A percentile compares a stretch with the other conserved stretches of the same genome.
Evolutionary conservation across 2,797 vertebrate genomes (phyloP).

Genomic region (Toxotes lorentzi): DNA sequence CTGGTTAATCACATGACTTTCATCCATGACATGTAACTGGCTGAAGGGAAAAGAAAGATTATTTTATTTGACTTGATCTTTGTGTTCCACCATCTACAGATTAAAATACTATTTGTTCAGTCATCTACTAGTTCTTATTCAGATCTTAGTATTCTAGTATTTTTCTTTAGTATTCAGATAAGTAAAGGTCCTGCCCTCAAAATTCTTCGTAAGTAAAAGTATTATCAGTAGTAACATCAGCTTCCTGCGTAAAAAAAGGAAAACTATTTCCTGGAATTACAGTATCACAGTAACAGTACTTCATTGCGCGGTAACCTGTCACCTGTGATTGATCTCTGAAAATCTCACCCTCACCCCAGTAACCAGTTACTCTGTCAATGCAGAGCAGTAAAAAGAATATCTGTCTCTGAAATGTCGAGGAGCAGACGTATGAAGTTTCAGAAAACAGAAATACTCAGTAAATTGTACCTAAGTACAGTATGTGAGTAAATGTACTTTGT

Average conservation of each 20-base stretch:
- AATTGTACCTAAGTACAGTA: not conserved
- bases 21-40: constrained; percentile 98
- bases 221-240: too few relatives aligned
- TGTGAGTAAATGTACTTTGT: not conserved
- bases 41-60: constrained; percentile 70
- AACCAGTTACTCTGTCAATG: not conserved
- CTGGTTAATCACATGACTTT: constrained; percentile 98
- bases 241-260: too few relatives aligned
- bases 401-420: not conserved
- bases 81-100: not conserved
- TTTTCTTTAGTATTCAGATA: too few relatives aligned
- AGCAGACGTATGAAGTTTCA: not conserved
- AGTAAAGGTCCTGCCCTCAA: too few relatives aligned
- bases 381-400: not conserved
- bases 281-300: too few relatives aligned
- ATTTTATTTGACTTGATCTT: not conserved
- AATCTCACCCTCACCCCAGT: too few relatives aligned
- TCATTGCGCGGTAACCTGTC: too few relatives aligned
- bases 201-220: too few relatives aligned
- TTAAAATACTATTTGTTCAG: not conserved
- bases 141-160: too few relatives aligned
- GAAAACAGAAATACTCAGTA: not conserved
- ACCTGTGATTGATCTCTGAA: too few relatives aligned
- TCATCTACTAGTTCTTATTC: too few relatives aligned
- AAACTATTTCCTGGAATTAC: too few relatives aligned